phyloP scores from a whole-genome alignment of 2,113 vertebrate species.

The Odocoileus virginianus region DNA sequence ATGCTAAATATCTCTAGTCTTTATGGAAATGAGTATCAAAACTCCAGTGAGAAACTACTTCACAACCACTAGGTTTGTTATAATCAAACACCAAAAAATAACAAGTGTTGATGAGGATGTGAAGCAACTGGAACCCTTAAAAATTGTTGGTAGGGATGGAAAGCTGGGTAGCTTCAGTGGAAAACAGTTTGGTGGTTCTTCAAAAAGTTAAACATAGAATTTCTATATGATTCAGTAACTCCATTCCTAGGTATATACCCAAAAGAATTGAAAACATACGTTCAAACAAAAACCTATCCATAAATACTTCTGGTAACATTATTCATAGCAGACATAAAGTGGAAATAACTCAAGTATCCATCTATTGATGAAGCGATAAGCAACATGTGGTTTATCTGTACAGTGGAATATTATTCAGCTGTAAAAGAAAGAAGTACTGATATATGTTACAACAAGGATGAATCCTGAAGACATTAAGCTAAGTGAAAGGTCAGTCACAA shows the following conservation, averaged over 20 bases:
- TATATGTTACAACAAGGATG: background rate
- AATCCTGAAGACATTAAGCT: background rate
- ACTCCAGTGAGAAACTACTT: background rate
- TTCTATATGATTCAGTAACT: background rate
- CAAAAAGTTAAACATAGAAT: background rate
- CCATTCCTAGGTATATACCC: background rate
- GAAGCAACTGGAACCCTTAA: background rate
- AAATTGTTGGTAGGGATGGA: background rate
- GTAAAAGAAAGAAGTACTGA: background rate
- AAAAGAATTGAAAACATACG: background rate
- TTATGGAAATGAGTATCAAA: background rate
- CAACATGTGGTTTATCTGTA: background rate
- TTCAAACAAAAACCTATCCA: background rate
- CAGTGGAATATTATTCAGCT: background rate
- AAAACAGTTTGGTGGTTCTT: background rate
- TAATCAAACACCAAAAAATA: background rate
- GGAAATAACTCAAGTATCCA: background rate
- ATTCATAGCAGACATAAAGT: background rate
- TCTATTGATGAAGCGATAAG: background rate
- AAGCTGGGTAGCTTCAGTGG: background rate
- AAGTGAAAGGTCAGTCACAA: background rate
- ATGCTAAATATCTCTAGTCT: background rate
- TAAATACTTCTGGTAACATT: background rate
- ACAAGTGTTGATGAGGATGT: background rate
- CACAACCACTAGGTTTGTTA: background rate